Evolutionary conservation across 2,113 vertebrate genomes (phyloP).

Genomic region (Orycteropus afer): DNA sequence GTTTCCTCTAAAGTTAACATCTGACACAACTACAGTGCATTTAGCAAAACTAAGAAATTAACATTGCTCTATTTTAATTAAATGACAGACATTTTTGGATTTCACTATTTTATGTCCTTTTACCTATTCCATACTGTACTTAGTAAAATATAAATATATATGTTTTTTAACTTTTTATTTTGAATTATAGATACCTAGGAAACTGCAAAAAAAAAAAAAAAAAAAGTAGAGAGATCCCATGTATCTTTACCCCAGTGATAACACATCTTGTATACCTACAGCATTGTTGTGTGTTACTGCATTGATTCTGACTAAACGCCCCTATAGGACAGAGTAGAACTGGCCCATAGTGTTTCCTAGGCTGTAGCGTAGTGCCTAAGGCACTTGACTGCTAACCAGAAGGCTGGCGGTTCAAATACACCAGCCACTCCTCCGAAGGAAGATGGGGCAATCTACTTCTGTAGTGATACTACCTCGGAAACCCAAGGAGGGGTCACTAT

Average conservation of each 20-base stretch:
- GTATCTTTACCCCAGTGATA: not conserved
- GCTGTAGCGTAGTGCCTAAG: too few relatives aligned
- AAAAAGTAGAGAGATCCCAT: not conserved
- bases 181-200: not conserved
- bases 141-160: not conserved
- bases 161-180: conserved; percentile 13
- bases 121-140: not conserved
- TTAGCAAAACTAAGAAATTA: not conserved
- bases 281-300: too few relatives aligned
- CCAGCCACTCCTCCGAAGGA: too few relatives aligned
- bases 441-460: too few relatives aligned
- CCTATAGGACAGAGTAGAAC: too few relatives aligned
- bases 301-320: too few relatives aligned
- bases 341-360: too few relatives aligned
- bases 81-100: not conserved
- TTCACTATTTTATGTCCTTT: not conserved
- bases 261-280: not conserved
- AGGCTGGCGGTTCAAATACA: too few relatives aligned
- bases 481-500: too few relatives aligned
- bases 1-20: not conserved
- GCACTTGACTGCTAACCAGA: too few relatives aligned
- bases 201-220: not conserved
- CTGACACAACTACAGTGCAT: not conserved
- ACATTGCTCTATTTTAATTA: not conserved
- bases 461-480: too few relatives aligned